These are phyloP conservation scores for Pseudococcus longispinus DNA, from an alignment of 2,888 invertebrate species.

Conservation along the genomic window DNA sequence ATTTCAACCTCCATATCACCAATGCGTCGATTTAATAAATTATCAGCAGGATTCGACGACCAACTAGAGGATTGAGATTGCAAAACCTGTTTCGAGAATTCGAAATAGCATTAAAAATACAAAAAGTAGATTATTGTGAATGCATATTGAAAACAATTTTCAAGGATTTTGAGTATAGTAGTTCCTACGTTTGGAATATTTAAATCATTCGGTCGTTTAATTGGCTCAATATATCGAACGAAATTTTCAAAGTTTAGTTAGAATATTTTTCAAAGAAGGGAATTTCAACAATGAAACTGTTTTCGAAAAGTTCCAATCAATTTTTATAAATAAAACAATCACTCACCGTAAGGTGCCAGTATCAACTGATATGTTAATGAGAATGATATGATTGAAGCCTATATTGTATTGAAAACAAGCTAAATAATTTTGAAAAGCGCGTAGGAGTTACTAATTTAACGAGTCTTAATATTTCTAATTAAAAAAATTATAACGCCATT, in stretches of 20 bases:
- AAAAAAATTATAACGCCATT: background rate
- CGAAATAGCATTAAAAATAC: background rate
- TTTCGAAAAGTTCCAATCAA: too few relatives aligned
- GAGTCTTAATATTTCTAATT: background rate
- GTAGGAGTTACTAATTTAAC: background rate
- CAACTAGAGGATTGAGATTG: constrained; percentile 36
- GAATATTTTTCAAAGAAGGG: too few relatives aligned
- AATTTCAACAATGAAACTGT: too few relatives aligned
- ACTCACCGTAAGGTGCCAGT: background rate
- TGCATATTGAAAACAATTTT: background rate
- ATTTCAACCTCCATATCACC: constrained; percentile 16
- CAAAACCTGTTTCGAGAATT: constrained; percentile 35
- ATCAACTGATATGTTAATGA: background rate
- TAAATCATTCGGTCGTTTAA: background rate
- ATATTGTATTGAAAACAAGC: background rate
- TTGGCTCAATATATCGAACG: background rate
- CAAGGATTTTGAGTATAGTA: background rate
- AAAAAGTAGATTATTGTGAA: background rate
- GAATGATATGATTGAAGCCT: background rate
- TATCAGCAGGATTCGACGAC: background rate
- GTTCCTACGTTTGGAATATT: background rate
- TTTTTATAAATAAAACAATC: background rate
- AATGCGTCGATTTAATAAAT: constrained; percentile 17
- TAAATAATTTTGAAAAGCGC: background rate
- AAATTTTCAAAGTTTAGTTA: background rate